Evolutionary conservation across 1,140 invertebrate species (phyloP).

Genomic region (Acromyrmex charruanus): DNA sequence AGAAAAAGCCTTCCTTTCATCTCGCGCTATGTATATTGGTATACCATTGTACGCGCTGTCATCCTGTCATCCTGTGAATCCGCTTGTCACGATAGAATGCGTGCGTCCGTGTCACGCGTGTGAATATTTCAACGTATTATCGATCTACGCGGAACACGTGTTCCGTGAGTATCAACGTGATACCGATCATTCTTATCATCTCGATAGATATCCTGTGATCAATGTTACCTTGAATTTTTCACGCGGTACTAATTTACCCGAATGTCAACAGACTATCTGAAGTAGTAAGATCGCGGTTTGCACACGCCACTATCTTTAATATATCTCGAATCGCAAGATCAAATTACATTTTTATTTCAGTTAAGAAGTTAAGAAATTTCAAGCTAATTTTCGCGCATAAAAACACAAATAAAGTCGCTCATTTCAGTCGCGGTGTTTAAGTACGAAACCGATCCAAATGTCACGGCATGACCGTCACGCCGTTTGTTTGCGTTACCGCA

Average conservation of each 20-base stretch:
- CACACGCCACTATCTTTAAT: neutral
- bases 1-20: conserved; percentile 34
- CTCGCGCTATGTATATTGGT: conserved; percentile 10
- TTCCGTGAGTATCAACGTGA: conserved; percentile 5
- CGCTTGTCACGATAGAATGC: neutral
- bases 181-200: neutral
- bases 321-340: too few species aligned
- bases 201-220: conserved; percentile 5
- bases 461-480: neutral
- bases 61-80: conserved; percentile 19
- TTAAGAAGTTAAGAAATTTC: neutral
- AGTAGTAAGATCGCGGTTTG: neutral
- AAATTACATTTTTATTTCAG: neutral
- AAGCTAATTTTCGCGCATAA: neutral
- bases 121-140: conserved; percentile 72
- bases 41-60: conserved; percentile 22
- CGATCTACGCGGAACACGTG: conserved; percentile 64
- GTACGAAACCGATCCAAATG: neutral
- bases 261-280: neutral
- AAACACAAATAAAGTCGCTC: neutral
- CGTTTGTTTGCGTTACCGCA: conserved; percentile 7
- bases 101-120: conserved; percentile 23
- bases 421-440: neutral
- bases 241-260: neutral
- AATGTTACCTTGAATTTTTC: conserved; percentile 5